Percentiles rank a stretch among this genome's conserved stretches.
These are phyloP conservation scores for Saimiri boliviensis DNA, from an alignment of 2,113 vertebrate species.

Conservation along the genomic window DNA sequence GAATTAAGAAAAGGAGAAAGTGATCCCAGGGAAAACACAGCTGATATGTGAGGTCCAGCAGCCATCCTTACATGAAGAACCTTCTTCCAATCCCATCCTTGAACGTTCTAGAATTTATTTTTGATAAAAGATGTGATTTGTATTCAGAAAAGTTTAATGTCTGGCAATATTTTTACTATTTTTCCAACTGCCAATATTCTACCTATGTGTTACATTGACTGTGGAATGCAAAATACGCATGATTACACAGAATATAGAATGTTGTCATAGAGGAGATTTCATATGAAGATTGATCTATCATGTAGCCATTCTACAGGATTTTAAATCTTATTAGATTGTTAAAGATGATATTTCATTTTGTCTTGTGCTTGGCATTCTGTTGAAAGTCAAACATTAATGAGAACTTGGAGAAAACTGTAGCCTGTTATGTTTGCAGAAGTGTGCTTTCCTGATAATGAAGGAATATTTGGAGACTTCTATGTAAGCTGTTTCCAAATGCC, in stretches of 20 bases:
- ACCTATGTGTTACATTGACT: background rate
- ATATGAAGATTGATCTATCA: background rate
- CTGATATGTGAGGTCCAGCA: background rate
- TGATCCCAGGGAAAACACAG: background rate
- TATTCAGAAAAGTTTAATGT: background rate
- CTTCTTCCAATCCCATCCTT: background rate
- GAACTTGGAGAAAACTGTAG: background rate
- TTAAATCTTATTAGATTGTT: constrained; percentile 37
- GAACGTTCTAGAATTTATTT: background rate
- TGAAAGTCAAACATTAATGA: constrained; percentile 49
- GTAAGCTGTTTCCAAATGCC: background rate
- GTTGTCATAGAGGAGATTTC: background rate
- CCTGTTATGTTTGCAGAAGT: constrained; percentile 18
- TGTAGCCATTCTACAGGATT: background rate
- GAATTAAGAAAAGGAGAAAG: background rate
- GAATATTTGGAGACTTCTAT: constrained; percentile 14
- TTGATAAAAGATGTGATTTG: background rate
- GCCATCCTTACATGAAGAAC: background rate
- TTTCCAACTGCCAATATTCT: background rate
- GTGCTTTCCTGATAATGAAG: constrained; percentile 43
- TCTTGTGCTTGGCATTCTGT: constrained; percentile 13
- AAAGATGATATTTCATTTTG: constrained; percentile 39
- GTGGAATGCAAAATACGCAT: background rate
- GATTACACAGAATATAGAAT: background rate
- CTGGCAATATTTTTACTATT: constrained; percentile 29